Conservation (phyloP, 2,113 vertebrate species). For the Lepus europaeus region DNA sequence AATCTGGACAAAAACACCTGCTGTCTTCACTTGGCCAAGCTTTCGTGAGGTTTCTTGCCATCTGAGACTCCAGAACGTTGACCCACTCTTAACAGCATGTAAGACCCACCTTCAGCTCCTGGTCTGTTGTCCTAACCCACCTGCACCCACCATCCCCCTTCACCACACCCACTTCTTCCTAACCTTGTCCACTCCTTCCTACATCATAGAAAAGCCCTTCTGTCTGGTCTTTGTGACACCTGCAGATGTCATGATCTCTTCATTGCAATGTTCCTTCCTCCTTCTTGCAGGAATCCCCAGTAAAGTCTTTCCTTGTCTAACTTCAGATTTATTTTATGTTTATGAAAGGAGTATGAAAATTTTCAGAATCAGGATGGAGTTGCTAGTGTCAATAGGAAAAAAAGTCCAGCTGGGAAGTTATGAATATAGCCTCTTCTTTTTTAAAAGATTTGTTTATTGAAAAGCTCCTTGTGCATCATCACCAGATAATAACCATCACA, state of each 20-base stretch:
- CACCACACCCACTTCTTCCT: neutral
- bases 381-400: too few species aligned
- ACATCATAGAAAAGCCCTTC: neutral
- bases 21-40: neutral
- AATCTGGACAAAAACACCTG: neutral
- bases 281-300: neutral
- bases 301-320: neutral
- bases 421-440: too few species aligned
- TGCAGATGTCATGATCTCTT: neutral
- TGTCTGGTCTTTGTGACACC: neutral
- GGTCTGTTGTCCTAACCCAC: neutral
- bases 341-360: too few species aligned
- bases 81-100: neutral
- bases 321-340: neutral
- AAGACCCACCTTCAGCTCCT: neutral
- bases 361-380: too few species aligned
- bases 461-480: too few species aligned
- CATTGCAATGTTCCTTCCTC: fast-evolving
- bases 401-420: too few species aligned
- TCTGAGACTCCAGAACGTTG: neutral
- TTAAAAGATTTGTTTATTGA: too few species aligned
- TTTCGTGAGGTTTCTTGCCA: neutral
- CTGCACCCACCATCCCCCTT: neutral
- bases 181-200: neutral
- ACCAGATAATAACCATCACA: too few species aligned